Base-by-base conservation (phyloP, 1,140 invertebrate species). In the Trissolcus basalis region DNA sequence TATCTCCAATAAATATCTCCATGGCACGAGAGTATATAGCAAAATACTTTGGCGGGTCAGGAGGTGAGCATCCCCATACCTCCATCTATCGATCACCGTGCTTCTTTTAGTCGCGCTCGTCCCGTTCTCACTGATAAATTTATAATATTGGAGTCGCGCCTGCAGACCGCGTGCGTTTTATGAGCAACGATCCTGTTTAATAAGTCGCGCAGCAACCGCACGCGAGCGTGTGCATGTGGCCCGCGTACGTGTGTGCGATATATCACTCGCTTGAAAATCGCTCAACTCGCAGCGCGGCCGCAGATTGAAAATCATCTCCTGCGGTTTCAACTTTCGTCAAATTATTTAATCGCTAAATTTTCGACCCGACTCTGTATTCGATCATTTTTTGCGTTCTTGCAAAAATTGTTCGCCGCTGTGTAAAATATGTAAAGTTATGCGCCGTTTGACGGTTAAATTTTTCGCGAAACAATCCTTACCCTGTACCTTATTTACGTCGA, bases 1-100 rank as follows among this genome's bases (percentile, higher is more conserved):
- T 88, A 88, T 88, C 86, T 87, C 78, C 87, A 88, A 87, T 88
- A 88, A 88, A 88, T 88, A 87, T 87, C 87, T 87, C 80, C 81
- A 82, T 82, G 82, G 84, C 85, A 86, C 82, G 85, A 87, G 85
- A 87, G 81, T 79, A 81, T 84, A 80, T 79, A 85, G 84, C 81
- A 81, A 83, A 83, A 86, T 85, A 85, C 81, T 83, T 81, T 55
- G 79, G 73, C 55, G 67, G 82, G 83, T 86, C 84, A 83, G 74
- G 43, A 83, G 85, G 85, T 86, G 82, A 86, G 71, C 74, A 65
- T 77, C 65, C 72, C 77, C 19, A 27, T 81, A 81, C 81, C 83
- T 83, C 80, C 82, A 85, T 86, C 85, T 85, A 85, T 86, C 83
- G 85, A 87, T 86, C 85, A 86, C 86, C 81, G 83, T 82, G 78